Base-by-base conservation (phyloP, 2,797 vertebrate species). In the Lateolabrax maculatus region DNA sequence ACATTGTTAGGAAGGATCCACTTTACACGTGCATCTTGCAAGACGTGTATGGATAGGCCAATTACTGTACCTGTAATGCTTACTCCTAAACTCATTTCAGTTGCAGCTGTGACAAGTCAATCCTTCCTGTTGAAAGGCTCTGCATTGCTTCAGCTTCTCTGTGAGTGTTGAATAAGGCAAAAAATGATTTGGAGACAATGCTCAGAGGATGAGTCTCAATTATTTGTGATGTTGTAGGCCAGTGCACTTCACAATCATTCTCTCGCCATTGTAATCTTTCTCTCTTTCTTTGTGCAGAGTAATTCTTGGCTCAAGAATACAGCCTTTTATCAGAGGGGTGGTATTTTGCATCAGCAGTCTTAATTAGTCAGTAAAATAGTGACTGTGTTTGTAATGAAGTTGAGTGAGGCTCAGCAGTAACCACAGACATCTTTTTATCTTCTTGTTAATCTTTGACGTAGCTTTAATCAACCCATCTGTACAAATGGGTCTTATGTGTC, bases 271-370 rank as follows among this genome's bases (percentile, higher is more conserved):
- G 25, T 64, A 76, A 56, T 81, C 48, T 36, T 21, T 57, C 25
- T 49, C 48, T 60, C 23, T 65, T 61, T 80, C 66, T 84, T 83
- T 77, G 55, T 73, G 69, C 21, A 2, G 15, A 65, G 44, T 77
- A 79, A 88, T 80, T 82, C 41, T 41, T 70, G 39, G 56, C 66
- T 72, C 46, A n/a, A 63, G 43, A 70, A 63, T 63, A 56, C 41
- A 52, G 73, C 43, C 49, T 19, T 60, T 77, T 71, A 83, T 82
- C 62, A 77, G 53, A 46, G 23, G 60, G n/a, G 34, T 61, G 66
- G 75, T 72, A 66, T 76, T 87, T 78, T 63, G 78, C 81, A 77
- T 73, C 70, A 66, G 51, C 43, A 15, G 69, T 70, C 88, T 86
- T 79, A 90, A 87, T 87, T 79, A 79, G 74, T 61, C 49, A 11